Evolutionary conservation across 2,113 vertebrate genomes (phyloP).

Genomic region (Notothenia rossii): DNA sequence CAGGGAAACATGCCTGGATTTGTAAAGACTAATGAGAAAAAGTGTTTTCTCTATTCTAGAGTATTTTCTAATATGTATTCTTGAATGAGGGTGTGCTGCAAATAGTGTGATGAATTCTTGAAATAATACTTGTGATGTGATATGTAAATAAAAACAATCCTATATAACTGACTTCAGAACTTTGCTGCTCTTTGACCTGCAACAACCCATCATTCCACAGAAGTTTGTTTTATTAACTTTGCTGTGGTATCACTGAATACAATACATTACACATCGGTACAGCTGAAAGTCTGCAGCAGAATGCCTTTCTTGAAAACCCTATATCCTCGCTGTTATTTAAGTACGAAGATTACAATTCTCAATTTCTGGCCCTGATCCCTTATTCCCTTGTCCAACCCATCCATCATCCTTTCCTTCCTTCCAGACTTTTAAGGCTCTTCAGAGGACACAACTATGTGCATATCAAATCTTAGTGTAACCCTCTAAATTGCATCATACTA

Average conservation of each 20-base stretch:
- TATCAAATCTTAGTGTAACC: slow-evolving; percentile 14
- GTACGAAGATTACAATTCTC: background rate
- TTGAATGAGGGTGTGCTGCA: background rate
- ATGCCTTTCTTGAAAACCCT: background rate
- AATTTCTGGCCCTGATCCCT: background rate
- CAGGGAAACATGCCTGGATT: background rate
- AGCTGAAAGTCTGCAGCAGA: background rate
- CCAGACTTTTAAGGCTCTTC: background rate
- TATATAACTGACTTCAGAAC: background rate
- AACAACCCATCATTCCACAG: background rate
- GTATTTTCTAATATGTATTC: background rate
- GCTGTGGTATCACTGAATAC: background rate
- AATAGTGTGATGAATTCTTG: background rate
- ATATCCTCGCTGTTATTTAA: background rate
- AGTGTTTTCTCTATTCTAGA: background rate
- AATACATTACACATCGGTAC: background rate
- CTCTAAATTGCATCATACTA: slow-evolving; percentile 4
- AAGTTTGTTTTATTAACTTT: background rate
- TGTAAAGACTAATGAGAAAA: background rate
- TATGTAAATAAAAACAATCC: background rate
- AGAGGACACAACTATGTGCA: background rate
- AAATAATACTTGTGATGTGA: background rate
- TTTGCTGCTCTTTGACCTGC: background rate
- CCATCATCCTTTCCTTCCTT: background rate
- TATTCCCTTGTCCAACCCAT: background rate